Conservation (phyloP, 2,888 invertebrate genomes). For the Fissipunctia ypsillon region DNA sequence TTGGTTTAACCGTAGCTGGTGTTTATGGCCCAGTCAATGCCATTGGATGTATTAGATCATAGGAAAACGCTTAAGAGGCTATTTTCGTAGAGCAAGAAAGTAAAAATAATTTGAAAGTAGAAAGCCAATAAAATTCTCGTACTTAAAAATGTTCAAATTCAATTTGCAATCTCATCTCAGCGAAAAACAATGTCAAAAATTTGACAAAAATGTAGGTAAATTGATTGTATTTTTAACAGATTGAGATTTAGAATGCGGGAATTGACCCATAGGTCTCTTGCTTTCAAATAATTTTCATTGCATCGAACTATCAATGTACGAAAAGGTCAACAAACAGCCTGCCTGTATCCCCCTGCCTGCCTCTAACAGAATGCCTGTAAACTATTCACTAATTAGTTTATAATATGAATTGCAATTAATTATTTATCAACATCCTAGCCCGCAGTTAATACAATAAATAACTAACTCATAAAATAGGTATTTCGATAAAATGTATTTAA, state of each 20-base stretch:
- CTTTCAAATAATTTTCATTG: neutral
- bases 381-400: conserved; percentile 29
- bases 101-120: neutral
- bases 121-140: neutral
- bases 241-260: neutral
- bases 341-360: too few relatives aligned
- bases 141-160: neutral
- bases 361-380: neutral
- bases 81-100: neutral
- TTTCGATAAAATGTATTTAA: conserved; percentile 36
- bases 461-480: conserved; percentile 6
- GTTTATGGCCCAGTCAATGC: neutral
- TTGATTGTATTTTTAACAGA: neutral
- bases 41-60: neutral
- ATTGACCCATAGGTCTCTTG: neutral
- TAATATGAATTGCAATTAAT: conserved; percentile 6
- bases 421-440: conserved; percentile 11
- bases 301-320: neutral
- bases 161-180: neutral
- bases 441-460: conserved; percentile 25
- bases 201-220: neutral
- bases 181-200: neutral
- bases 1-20: neutral
- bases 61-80: neutral
- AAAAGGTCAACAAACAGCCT: neutral